phyloP scores from a whole-genome alignment of 2,888 invertebrate species.

The Dendrolimus pini region DNA sequence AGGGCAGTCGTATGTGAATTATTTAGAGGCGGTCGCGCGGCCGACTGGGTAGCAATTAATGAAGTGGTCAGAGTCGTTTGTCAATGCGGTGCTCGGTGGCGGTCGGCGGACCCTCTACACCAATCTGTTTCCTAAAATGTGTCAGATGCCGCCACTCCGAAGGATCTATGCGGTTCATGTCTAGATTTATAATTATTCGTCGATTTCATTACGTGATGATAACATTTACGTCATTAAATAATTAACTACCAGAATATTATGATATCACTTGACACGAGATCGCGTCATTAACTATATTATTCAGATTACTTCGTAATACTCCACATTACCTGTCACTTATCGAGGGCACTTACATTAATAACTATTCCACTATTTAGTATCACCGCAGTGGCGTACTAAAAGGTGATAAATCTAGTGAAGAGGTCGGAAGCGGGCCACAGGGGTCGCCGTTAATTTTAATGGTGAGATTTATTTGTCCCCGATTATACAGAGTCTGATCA shows the following conservation, averaged over 20 bases:
- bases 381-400: constrained; percentile 44
- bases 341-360: constrained; percentile 38
- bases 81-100: constrained; percentile 53
- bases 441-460: constrained; percentile 62
- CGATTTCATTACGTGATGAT: neutral
- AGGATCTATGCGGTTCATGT: neutral
- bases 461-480: constrained; percentile 64
- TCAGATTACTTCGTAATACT: constrained; percentile 24
- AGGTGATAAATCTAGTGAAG: constrained; percentile 61
- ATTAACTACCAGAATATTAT: no score
- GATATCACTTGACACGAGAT: no score
- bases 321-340: constrained; percentile 33
- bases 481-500: constrained; percentile 60
- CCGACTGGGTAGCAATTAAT: constrained; percentile 67
- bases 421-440: constrained; percentile 51
- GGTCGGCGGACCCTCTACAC: constrained; percentile 42
- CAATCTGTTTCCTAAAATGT: constrained; percentile 49
- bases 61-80: constrained; percentile 67
- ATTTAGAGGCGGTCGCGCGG: constrained; percentile 64
- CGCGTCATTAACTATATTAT: no score
- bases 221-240: no score
- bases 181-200: neutral
- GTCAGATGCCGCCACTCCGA: constrained; percentile 23
- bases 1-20: constrained; percentile 60
- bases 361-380: constrained; percentile 40